Evolutionary conservation across 2,797 vertebrate genomes (phyloP).

Genomic region (Cynopterus sphinx): DNA sequence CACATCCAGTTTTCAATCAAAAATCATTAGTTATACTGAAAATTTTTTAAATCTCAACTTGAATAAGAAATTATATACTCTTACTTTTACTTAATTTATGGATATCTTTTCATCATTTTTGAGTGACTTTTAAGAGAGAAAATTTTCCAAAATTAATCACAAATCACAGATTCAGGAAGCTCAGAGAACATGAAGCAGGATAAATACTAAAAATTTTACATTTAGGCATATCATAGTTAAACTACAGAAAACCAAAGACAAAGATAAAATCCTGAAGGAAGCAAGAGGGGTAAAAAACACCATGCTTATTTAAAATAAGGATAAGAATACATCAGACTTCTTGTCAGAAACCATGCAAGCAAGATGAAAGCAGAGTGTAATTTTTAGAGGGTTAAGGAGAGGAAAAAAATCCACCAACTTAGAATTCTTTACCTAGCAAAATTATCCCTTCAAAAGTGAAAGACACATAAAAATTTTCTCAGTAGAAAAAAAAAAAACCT

Average conservation of each 20-base stretch:
- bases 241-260: neutral
- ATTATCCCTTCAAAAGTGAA: neutral
- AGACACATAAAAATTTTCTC: neutral
- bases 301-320: neutral
- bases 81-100: neutral
- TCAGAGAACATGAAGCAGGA: neutral
- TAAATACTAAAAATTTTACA: neutral
- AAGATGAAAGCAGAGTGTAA: neutral
- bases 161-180: neutral
- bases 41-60: neutral
- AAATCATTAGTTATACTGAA: neutral
- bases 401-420: neutral
- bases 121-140: neutral
- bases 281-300: neutral
- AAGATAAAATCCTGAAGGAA: neutral
- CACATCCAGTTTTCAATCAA: neutral
- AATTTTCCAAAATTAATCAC: neutral
- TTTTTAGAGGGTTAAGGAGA: neutral
- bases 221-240: neutral
- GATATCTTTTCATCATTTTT: neutral
- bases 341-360: neutral
- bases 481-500: neutral
- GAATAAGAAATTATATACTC: neutral
- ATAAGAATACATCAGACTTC: neutral
- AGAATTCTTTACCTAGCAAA: neutral